phyloP scores from a whole-genome alignment of 2,888 invertebrate species.

The Amphipoea lucens region DNA sequence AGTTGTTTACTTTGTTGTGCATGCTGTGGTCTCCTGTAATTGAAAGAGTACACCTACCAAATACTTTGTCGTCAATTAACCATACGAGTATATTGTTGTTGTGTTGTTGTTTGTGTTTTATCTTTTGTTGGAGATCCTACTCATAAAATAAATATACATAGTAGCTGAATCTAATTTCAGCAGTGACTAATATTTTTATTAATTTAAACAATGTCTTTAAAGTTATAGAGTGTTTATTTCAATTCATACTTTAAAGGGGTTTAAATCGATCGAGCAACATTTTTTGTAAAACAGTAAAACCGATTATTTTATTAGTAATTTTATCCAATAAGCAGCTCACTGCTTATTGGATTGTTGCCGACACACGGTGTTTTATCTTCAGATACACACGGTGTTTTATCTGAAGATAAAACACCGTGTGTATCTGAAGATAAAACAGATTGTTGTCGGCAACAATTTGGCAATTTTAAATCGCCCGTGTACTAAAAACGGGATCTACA shows the following conservation, averaged over 20 bases:
- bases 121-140: too few relatives aligned
- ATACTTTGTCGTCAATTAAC: too few relatives aligned
- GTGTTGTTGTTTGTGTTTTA: too few relatives aligned
- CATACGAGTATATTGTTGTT: too few relatives aligned
- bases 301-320: neutral
- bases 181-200: neutral
- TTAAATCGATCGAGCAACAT: neutral
- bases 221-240: neutral
- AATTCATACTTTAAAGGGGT: neutral
- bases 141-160: too few relatives aligned
- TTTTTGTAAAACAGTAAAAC: neutral
- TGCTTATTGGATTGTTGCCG: too few relatives aligned
- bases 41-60: too few relatives aligned
- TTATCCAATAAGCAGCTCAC: neutral
- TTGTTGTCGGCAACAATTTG: neutral
- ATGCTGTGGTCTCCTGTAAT: too few relatives aligned
- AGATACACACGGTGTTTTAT: too few relatives aligned
- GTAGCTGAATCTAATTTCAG: neutral
- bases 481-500: conserved; percentile 2
- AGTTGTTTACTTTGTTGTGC: too few relatives aligned
- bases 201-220: neutral
- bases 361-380: too few relatives aligned
- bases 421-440: too few relatives aligned
- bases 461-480: conserved; percentile 28
- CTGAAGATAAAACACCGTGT: neutral